Base-by-base conservation (phyloP, 37 sponge, comb jelly and placozoan genomes). In the Beroe forskalii region DNA sequence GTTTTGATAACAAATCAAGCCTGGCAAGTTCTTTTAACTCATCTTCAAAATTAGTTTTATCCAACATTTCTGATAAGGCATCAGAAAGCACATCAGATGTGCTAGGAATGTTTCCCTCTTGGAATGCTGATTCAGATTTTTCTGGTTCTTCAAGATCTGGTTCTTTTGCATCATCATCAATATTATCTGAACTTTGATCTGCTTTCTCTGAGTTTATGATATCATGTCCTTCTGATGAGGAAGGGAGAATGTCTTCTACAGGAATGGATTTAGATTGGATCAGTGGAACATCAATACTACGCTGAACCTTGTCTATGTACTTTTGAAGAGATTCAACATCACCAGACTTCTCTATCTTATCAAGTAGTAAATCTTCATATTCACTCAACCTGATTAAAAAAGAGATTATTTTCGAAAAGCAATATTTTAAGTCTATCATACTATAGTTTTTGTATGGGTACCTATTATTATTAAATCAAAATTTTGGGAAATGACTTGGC, bases 221-320 rank as follows among this genome's bases (percentile, higher is more conserved):
- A 8, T 3, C 25, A 28, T 6, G n/a, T 6, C 39, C 30, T 30
- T 72, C 75, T 6, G 23, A 17, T 3, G 30, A 39, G 8, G 75
- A 39, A 4, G 75, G 40, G 19, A 37, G 19, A n/a, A n/a, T n/a
- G n/a, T n/a, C n/a, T n/a, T n/a, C n/a, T n/a, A n/a, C n/a, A n/a
- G n/a, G n/a, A n/a, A n/a, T n/a, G n/a, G n/a, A n/a, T n/a, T n/a
- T n/a, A n/a, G n/a, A n/a, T n/a, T n/a, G n/a, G n/a, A n/a, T n/a
- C n/a, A n/a, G n/a, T n/a, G n/a, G n/a, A 36, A 17, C 75, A 6
- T 72, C 75, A 23, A 72, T 19, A 4, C 75, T 37, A 8, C 75
- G 4, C 40, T 72, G 75, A 17, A 72, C 75, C 39, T 72, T 72
- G 37, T 72, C 75, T 3, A 72, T 72, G 75, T 72, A 72, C 40